Evolutionary conservation across 2,888 invertebrate genomes (phyloP), one percentile per base, ranked within the genome.

Genomic region (Suillia variegata): DNA sequence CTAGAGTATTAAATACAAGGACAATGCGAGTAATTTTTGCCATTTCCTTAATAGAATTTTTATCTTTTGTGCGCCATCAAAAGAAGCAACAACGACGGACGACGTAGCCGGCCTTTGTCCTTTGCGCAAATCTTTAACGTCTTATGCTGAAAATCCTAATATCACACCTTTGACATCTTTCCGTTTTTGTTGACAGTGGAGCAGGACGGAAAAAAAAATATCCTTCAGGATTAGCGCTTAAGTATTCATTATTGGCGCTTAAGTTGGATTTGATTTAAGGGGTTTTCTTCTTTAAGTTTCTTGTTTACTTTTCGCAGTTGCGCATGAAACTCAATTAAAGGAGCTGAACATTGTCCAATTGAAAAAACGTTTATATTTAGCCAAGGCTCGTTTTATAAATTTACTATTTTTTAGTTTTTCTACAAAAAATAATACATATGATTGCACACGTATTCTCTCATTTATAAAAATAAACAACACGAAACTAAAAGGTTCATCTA

Each of bases 41-140:
- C 79, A 80, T 80, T 80, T 80, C 75, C 79, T 80, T 80, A 80
- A 80, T 80, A 80, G 80, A 80, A 78, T 75, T 80, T 73, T 78
- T 80, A 79, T 78, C 78, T 76, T 67, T 72, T 74, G 69, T 70
- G 67, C 62, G 62, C 66, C 56, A 56, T 51, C 54, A 50, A 42
- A 15, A 12, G 12, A 13, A 21, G 47, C 59, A 64, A 17, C 42
- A 33, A 2, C 49, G 21, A 15, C n/a, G n/a, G n/a, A n/a, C n/a
- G n/a, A n/a, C n/a, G n/a, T n/a, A n/a, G n/a, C n/a, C 5, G 34
- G 21, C 49, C 33, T 21, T 21, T 48, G 24, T 56, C 33, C n/a
- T n/a, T 42, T 55, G 31, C 42, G n/a, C n/a, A 3, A 2, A 17
- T 13, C 50, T 48, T 12, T 21, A 48, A 48, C 5, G 20, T 45